Base-by-base conservation (phyloP, 2,113 vertebrate genomes). In the Strigops habroptila region DNA sequence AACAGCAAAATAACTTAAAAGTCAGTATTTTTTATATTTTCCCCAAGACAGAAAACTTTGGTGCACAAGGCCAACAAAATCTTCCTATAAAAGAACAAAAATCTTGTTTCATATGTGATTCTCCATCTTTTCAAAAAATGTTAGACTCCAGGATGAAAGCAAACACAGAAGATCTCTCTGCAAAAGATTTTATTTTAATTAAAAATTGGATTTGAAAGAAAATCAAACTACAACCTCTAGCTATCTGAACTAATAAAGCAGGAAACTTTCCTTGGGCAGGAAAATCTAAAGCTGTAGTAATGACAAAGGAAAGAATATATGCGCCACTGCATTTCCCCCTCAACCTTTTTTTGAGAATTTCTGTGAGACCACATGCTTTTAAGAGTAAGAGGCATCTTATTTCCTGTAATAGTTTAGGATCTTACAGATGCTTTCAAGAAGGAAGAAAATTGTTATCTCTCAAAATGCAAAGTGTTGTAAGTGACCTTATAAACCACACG, bases 171-270 rank as follows among this genome's bases (percentile, higher is more conserved):
- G 23, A 64, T 64, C 14, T 52, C n/a, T 33, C 48, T 44, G 91
- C 39, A 75, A 57, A 95, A 93, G 30, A 52, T 78, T 75, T 95
- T 71, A 49, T 55, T 86, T 90, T 90, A 95, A 90, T 96, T 94
- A 91, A 93, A 96, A 93, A 76, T 30, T 68, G 53, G 74, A 82
- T 91, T 91, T 89, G 65, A 90, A 95, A 82, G 12, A n/a, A 93
- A 86, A 90, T 76, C 77, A 89, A 86, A 82, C n/a, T 73, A 46
- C 65, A 91, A 71, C 62, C 62, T 69, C 62, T 53, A 76, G 15
- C 33, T 90, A 53, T 83, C 53, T 78, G 44, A 55, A 37, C 35
- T 76, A 92, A 89, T 73, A 92, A 89, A 41, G 27, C 24, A 69
- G 74, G 35, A 91, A 95, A 68, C 33, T 68, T 88, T 95, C 39